phyloP scores from a whole-genome alignment of 2,888 invertebrate species.

The Meliscaeva auricollis region DNA sequence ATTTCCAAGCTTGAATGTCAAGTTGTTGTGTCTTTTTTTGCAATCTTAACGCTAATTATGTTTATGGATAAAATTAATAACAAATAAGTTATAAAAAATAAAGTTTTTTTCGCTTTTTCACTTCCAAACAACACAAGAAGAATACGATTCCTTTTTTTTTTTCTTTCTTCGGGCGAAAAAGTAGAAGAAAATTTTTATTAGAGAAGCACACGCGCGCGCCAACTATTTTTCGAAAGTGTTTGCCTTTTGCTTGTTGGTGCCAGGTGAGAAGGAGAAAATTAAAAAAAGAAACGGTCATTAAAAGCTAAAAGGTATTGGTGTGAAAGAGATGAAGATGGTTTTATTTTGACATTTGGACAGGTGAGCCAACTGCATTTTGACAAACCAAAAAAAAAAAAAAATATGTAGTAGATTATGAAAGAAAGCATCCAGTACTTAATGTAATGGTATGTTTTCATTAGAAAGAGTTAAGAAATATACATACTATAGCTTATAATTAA shows the following conservation, averaged over 20 bases:
- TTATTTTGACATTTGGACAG: conserved; percentile 57
- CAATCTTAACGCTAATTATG: neutral
- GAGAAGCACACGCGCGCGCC: conserved; percentile 73
- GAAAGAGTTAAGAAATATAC: neutral
- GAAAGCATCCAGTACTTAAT: neutral
- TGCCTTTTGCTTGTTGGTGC: neutral
- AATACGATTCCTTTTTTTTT: conserved; percentile 45
- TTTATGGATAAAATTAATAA: conserved; percentile 39
- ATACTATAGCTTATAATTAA: too few species aligned
- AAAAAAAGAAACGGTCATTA: conserved; percentile 47
- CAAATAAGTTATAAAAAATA: conserved; percentile 65
- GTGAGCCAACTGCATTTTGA: conserved; percentile 23
- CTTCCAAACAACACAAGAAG: conserved; percentile 65
- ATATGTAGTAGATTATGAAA: conserved; percentile 1
- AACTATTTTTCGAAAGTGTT: conserved; percentile 69
- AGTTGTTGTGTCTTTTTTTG: neutral
- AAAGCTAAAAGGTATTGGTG: conserved; percentile 1
- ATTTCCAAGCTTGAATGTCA: neutral
- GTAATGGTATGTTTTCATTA: neutral
- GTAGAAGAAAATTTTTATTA: conserved; percentile 43
- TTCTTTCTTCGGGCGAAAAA: conserved; percentile 22
- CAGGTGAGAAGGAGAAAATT: conserved; percentile 50
- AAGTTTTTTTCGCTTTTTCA: conserved; percentile 38
- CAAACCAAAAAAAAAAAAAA: neutral
- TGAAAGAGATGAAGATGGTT: conserved; percentile 26